These are phyloP conservation scores for Enteromius argenteus DNA, from an alignment of 2,797 vertebrate species.

Conservation along the genomic window DNA sequence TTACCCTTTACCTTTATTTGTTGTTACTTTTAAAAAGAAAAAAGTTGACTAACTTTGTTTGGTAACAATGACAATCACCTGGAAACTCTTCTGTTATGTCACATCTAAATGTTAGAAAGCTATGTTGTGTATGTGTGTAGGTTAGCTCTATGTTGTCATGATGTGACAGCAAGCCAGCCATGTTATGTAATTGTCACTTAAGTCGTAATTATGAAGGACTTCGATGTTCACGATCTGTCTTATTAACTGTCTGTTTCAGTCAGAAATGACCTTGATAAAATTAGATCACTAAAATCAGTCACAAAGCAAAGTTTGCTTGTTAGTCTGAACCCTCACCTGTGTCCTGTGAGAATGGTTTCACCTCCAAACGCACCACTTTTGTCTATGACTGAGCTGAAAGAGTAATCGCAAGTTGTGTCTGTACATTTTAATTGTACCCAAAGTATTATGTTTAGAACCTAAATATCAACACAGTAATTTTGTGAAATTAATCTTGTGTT, in stretches of 20 bases:
- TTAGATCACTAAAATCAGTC: constrained; percentile 38
- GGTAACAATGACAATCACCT: constrained; percentile 56
- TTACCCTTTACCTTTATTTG: constrained; percentile 41
- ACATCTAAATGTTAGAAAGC: constrained; percentile 51
- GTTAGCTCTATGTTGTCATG: constrained; percentile 44
- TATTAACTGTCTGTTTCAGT: constrained; percentile 40
- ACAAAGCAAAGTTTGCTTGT: constrained; percentile 24
- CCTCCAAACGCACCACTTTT: constrained; percentile 7
- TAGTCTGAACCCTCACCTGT: constrained; percentile 7
- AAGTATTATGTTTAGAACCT: constrained; percentile 57
- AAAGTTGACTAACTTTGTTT: constrained; percentile 40
- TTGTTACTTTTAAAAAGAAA: constrained; percentile 40
- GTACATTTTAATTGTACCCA: constrained; percentile 51
- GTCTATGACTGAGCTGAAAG: constrained; percentile 29
- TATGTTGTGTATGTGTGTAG: constrained; percentile 36
- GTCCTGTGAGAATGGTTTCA: constrained; percentile 34
- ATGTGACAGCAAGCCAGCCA: constrained; percentile 37
- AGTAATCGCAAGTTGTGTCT: constrained; percentile 18
- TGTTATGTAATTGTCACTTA: constrained; percentile 32
- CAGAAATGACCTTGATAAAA: constrained; percentile 21
- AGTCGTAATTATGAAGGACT: constrained; percentile 55
- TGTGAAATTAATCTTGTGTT: constrained; percentile 55
- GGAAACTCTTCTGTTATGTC: constrained; percentile 39
- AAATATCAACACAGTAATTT: constrained; percentile 50
- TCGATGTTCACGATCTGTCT: constrained; percentile 39